These are phyloP conservation scores for Brachionus paranguensis DNA, from an alignment of 1,140 invertebrate species.

Conservation along the genomic window DNA sequence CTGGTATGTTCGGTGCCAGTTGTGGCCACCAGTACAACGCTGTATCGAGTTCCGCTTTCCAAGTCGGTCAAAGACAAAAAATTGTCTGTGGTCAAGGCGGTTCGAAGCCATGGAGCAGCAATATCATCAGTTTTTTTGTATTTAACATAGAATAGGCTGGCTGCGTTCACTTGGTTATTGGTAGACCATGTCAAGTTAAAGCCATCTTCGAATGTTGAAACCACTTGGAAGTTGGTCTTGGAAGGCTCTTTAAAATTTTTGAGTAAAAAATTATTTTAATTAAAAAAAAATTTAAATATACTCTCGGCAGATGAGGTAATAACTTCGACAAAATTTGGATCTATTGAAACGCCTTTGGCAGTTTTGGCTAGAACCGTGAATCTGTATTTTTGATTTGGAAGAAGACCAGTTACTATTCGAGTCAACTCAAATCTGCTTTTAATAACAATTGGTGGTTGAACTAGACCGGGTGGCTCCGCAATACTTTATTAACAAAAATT, in stretches of 20 bases:
- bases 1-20: conserved; percentile 29
- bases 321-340: conserved; percentile 31
- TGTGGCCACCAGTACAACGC: conserved; percentile 3
- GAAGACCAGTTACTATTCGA: conserved; percentile 5
- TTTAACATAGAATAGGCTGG: conserved; percentile 34
- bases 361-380: conserved; percentile 22
- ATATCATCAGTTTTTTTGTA: conserved; percentile 34
- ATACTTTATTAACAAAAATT: background rate
- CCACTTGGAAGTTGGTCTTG: background rate
- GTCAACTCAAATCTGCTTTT: background rate
- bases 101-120: conserved; percentile 23
- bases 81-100: conserved; percentile 25
- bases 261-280: background rate
- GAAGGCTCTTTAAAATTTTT: conserved; percentile 32
- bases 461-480: conserved; percentile 9
- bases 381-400: conserved; percentile 34
- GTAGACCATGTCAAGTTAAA: conserved; percentile 31
- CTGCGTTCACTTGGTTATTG: conserved; percentile 20
- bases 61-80: background rate
- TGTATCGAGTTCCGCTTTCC: conserved; percentile 19
- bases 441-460: conserved; percentile 33
- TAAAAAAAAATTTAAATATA: background rate
- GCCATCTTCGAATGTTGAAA: conserved; percentile 7
- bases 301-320: conserved; percentile 22
- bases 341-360: background rate